phyloP scores from a whole-genome alignment of 2,888 invertebrate genomes.

The Tinea pellionella region DNA sequence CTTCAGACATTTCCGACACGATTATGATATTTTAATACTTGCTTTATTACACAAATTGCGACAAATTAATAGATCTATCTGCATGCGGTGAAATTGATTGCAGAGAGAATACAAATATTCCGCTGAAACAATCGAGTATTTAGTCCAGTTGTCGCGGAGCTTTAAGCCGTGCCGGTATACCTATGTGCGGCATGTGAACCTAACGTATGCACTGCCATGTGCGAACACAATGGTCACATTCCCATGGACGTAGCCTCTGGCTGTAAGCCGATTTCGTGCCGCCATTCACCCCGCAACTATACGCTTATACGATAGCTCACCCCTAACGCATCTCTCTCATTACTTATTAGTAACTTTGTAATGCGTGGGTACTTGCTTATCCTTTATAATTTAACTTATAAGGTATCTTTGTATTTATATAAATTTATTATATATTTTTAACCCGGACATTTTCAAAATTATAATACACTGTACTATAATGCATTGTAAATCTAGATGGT shows the following conservation, averaged over 20 bases:
- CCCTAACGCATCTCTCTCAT: conserved; percentile 3
- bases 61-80: too few species aligned
- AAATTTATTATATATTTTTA: too few species aligned
- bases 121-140: not conserved
- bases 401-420: too few species aligned
- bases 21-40: too few species aligned
- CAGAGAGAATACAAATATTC: not conserved
- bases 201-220: conserved; percentile 56
- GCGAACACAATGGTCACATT: conserved; percentile 66
- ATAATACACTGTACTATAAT: too few species aligned
- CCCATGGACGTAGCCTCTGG: conserved; percentile 57
- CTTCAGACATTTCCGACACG: too few species aligned
- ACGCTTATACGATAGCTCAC: not conserved
- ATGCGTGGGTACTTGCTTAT: too few species aligned
- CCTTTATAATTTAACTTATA: not conserved
- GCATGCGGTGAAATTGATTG: not conserved
- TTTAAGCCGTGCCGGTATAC: conserved; percentile 17
- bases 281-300: conserved; percentile 30
- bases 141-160: conserved; percentile 13
- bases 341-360: conserved; percentile 6
- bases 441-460: too few species aligned
- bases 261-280: conserved; percentile 69
- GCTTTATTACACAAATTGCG: too few species aligned
- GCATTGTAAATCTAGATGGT: too few species aligned
- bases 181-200: conserved; percentile 15